A percentile compares a stretch with the other conserved stretches of the same genome.
phyloP scores from a whole-genome alignment of 2,113 vertebrate species.

The Microtus richardsoni region DNA sequence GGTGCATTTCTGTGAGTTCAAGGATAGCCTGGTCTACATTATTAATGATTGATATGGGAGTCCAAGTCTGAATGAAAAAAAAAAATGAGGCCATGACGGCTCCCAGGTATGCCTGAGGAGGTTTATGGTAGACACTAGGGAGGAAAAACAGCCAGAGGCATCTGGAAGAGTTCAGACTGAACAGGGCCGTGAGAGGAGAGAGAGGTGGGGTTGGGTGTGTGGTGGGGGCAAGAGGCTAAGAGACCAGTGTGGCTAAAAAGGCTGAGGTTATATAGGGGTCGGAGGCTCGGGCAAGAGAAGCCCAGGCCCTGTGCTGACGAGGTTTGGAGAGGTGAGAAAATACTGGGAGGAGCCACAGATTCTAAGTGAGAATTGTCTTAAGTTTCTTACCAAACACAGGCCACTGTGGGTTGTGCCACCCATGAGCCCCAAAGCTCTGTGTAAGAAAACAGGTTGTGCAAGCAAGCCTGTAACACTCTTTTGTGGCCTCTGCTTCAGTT shows the following conservation, averaged over 20 bases:
- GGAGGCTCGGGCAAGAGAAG: not conserved
- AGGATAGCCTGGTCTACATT: not conserved
- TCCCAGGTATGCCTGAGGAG: not conserved
- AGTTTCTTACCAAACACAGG: not conserved
- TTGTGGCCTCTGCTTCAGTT: not conserved
- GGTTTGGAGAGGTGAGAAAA: not conserved
- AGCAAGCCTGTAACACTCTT: not conserved
- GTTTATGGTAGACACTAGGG: not conserved
- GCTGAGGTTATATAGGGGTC: not conserved
- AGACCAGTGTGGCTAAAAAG: too few species aligned
- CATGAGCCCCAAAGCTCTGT: not conserved
- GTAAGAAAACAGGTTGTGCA: not conserved
- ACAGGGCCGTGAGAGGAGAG: not conserved
- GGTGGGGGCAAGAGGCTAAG: not conserved
- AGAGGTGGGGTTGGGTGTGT: not conserved
- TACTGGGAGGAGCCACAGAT: not conserved
- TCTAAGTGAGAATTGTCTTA: not conserved
- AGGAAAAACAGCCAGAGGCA: not conserved
- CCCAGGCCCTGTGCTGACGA: not conserved
- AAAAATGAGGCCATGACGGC: not conserved
- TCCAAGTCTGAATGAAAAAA: not conserved
- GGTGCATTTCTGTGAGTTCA: not conserved
- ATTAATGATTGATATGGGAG: not conserved
- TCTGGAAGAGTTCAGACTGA: not conserved
- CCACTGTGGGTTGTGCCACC: not conserved